Base-by-base conservation (phyloP, 2,113 vertebrate genomes). In the Hemiscyllium ocellatum region DNA sequence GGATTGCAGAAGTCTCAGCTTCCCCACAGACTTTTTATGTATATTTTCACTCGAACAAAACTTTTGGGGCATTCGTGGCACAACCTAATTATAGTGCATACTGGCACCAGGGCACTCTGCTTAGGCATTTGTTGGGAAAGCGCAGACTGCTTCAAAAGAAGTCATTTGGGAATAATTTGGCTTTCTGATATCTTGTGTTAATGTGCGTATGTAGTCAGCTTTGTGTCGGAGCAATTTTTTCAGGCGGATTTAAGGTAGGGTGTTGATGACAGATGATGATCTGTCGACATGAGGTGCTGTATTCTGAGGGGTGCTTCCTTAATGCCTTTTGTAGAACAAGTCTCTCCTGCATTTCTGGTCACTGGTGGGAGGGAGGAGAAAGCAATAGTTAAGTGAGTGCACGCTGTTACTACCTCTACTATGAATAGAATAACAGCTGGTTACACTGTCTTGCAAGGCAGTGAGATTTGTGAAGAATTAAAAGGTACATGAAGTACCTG, bases 71-170 rank as follows among this genome's bases (percentile, higher is more conserved):
- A 72, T 95, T 50, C 37, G 94, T 95, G 68, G 94, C 94, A 95
- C 94, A 95, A 76, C 42, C 42, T 72, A 72, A 95, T 95, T 70
- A 50, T 95, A 95, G 94, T 95, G 94, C 94, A 72, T 70, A 95
- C 68, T 95, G 94, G 94, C 94, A 95, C 68, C 93, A 72, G 47
- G 37, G 93, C 66, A 70, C 93, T 42, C 93, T 72, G 93, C 69
- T 50, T 72, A 52, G 69, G 66, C 47, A 4, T 72, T 24, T 47
- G 68, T 69, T 95, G 69, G 42, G 37, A 95, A 70, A 72, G 56
- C 52, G 42, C 37, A 95, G 42, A 93, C 56, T 93, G 89, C 24
- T 95, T 95, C 15, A 47, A 76, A 70, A 93, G 61, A 65, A 72
- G 94, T 95, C 52, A 24, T 72, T 72, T 76, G 37, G 94, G 69